These are phyloP conservation scores for Spodoptera littoralis DNA, from an alignment of 2,888 invertebrate genomes.

Conservation along the genomic window DNA sequence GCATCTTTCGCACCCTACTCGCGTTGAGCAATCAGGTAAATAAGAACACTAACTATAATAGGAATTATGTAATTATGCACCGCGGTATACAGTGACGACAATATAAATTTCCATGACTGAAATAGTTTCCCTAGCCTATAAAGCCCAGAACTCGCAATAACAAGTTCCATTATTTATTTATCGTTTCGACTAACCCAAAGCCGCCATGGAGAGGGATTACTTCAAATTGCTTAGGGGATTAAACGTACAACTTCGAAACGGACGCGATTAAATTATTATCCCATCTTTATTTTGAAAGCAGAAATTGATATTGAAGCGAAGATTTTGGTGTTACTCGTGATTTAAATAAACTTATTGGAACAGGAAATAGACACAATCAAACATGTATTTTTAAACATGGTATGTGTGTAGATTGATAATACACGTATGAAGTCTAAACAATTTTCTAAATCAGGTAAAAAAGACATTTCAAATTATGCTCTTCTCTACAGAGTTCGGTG, in stretches of 20 bases:
- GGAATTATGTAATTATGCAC: too few relatives aligned
- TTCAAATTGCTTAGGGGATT: constrained; percentile 53
- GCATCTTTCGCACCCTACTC: too few relatives aligned
- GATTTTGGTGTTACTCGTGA: constrained; percentile 3
- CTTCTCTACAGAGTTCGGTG: too few relatives aligned
- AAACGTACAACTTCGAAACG: constrained; percentile 40
- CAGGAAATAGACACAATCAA: neutral
- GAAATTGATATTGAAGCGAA: constrained; percentile 15
- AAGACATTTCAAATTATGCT: too few relatives aligned
- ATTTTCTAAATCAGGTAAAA: too few relatives aligned
- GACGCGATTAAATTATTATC: constrained; percentile 35
- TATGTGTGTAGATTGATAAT: neutral
- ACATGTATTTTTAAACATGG: neutral
- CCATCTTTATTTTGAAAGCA: constrained; percentile 22
- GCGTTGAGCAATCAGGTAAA: too few relatives aligned
- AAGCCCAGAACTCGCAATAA: constrained; percentile 20
- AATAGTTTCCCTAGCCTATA: constrained; percentile 14
- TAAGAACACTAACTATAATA: too few relatives aligned
- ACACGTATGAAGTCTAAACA: too few relatives aligned
- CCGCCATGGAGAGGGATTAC: constrained; percentile 41
- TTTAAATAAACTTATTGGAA: constrained; percentile 7
- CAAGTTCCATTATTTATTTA: constrained; percentile 46
- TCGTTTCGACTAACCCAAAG: constrained; percentile 23
- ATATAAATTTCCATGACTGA: neutral
- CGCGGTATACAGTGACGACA: too few relatives aligned